Percentiles rank a stretch among this genome's conserved stretches.
phyloP scores from a whole-genome alignment of 1,140 invertebrate genomes.

The Pseudoatta argentina region DNA sequence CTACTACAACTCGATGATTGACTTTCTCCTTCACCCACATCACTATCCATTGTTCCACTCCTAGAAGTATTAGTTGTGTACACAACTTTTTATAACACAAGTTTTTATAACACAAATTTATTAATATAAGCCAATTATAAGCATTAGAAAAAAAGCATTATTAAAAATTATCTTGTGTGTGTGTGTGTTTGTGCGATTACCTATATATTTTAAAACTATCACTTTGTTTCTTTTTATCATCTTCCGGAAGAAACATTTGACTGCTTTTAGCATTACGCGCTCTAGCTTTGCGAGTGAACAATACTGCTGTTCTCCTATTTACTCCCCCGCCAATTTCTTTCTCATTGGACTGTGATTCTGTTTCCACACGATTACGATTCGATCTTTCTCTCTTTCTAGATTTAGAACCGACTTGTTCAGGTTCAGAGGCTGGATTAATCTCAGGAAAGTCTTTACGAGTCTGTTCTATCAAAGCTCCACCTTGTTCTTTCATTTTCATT shows the following conservation, averaged over 20 bases:
- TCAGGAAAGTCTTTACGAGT: conserved; percentile 89
- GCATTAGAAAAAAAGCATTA: not conserved
- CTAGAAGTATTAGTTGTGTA: conserved; percentile 70
- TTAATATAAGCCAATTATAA: not conserved
- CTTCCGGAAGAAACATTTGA: conserved; percentile 74
- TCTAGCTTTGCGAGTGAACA: conserved; percentile 92
- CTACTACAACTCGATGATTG: conserved; percentile 86
- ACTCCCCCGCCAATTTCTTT: conserved; percentile 86
- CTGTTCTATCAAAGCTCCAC: conserved; percentile 91
- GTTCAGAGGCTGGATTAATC: conserved; percentile 87
- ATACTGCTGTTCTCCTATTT: conserved; percentile 93
- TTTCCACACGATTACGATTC: conserved; percentile 79
- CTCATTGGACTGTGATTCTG: conserved; percentile 77
- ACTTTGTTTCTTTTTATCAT: conserved; percentile 83
- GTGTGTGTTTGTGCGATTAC: conserved; percentile 60
- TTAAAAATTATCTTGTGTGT: not conserved
- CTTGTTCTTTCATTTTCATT: conserved; percentile 95
- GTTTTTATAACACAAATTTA: not conserved
- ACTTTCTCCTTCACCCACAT: conserved; percentile 83
- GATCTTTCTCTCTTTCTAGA: conserved; percentile 81
- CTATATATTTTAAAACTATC: conserved; percentile 88
- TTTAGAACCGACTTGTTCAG: conserved; percentile 68
- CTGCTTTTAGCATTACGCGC: conserved; percentile 86
- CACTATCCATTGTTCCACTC: conserved; percentile 83
- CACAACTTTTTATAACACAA: too few species aligned